Evolutionary conservation across 2,888 invertebrate genomes (phyloP).

Genomic region (Sminthurides aquaticus): DNA sequence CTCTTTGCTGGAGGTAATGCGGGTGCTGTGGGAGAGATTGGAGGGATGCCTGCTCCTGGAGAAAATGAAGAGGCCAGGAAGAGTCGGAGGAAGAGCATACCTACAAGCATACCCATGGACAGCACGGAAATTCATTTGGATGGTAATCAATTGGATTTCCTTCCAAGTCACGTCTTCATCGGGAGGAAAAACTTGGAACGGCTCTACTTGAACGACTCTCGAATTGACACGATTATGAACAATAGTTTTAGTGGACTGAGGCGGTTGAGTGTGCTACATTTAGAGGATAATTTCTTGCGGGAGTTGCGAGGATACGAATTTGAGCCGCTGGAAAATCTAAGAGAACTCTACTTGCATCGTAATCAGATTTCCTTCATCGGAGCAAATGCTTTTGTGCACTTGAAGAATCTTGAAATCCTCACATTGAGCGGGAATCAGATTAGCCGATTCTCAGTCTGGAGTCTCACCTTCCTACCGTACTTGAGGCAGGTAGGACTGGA

Average conservation of each 20-base stretch:
- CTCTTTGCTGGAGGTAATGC: too few relatives aligned
- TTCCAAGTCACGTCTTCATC: constrained; percentile 82
- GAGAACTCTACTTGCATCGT: constrained; percentile 77
- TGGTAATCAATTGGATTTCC: constrained; percentile 78
- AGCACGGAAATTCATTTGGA: constrained; percentile 90
- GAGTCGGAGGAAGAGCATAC: constrained; percentile 6
- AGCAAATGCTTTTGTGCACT: constrained; percentile 72
- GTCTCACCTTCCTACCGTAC: constrained; percentile 72
- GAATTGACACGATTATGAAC: constrained; percentile 75
- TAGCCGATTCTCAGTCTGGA: constrained; percentile 76
- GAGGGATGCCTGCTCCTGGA: neutral
- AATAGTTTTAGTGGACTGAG: constrained; percentile 83
- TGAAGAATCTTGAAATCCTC: constrained; percentile 74
- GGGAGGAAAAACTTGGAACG: constrained; percentile 82
- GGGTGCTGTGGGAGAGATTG: neutral
- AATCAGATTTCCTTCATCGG: constrained; percentile 75
- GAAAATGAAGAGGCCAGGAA: neutral
- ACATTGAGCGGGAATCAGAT: constrained; percentile 77
- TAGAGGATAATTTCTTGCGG: constrained; percentile 77
- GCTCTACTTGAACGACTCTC: constrained; percentile 79
- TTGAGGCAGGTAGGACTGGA: constrained; percentile 75
- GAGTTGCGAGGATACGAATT: constrained; percentile 75
- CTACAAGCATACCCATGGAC: constrained; percentile 65
- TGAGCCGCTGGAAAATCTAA: constrained; percentile 68
- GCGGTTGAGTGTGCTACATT: constrained; percentile 68